Base-by-base conservation (phyloP, 2,113 vertebrate species). In the Myrmecophaga tridactyla region DNA sequence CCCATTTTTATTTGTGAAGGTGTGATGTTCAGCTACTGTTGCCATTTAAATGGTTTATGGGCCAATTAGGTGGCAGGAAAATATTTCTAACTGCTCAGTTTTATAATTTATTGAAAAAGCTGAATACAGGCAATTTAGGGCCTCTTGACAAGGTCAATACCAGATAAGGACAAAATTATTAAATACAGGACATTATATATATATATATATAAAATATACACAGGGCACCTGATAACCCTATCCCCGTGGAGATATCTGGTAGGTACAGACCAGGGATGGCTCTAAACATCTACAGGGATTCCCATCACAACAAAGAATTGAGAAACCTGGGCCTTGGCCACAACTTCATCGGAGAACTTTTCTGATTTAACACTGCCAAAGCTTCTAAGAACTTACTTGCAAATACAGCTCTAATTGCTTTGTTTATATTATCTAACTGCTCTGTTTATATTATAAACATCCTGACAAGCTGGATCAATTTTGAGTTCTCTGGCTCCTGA, bases 361-460 rank as follows among this genome's bases (percentile, higher is more conserved):
- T 87, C 46, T 41, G 29, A 72, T 46, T 29, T 67, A 48, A 70
- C 56, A 77, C 1, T 53, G 20, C 60, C 36, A 21, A 31, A 15
- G 21, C 53, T 76, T 51, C 53, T 43, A 78, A 70, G 39, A 82
- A 60, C 3, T 25, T 48, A 31, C 3, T 78, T 73, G 62, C 31
- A 84, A 43, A 60, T 84, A 48, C 56, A 65, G 34, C 48, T 58
- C 63, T 65, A 78, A 53, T 43, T 90, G 83, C 58, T 51, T 87
- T 72, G 53, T 86, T 91, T 81, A 60, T 31, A 75, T 65, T 70
- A 51, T 69, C 48, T 29, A n/a, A 48, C 58, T 58, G 51, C 15
- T 82, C 12, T 73, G 34, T 70, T 95, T 84, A 69, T n/a, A 89
- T 1, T 88, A 69, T 70, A 91, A 96, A 94, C 27, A 48, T 41